Evolutionary conservation across 2,888 invertebrate genomes (phyloP).

Genomic region (Ligdia adustata): DNA sequence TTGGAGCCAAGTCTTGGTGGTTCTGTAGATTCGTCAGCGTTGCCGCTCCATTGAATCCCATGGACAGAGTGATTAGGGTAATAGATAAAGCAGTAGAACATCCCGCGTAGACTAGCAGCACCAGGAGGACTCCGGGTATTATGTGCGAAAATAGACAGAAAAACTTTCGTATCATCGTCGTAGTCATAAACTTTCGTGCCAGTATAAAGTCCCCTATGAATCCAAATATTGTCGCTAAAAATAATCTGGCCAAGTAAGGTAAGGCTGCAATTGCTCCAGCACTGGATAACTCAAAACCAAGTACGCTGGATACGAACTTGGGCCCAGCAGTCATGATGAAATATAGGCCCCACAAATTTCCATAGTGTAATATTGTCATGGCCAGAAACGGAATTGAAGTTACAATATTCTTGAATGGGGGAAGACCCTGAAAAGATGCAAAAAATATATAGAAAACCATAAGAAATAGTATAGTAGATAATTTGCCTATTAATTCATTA

Average conservation of each 20-base stretch:
- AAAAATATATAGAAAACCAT: background rate
- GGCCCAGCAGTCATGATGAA: constrained; percentile 91
- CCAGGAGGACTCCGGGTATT: constrained; percentile 78
- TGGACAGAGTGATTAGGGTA: constrained; percentile 86
- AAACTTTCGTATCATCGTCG: constrained; percentile 83
- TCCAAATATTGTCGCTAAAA: constrained; percentile 89
- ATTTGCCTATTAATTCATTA: too few species aligned
- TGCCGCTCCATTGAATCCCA: constrained; percentile 87
- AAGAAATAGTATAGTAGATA: too few species aligned
- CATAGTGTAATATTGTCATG: constrained; percentile 87
- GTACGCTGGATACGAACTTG: constrained; percentile 88
- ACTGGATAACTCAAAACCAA: constrained; percentile 88
- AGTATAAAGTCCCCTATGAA: constrained; percentile 86
- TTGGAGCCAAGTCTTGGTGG: constrained; percentile 90
- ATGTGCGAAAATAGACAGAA: constrained; percentile 86
- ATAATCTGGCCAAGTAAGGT: constrained; percentile 88
- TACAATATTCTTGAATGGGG: constrained; percentile 86
- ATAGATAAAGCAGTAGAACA: constrained; percentile 86
- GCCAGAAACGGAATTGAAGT: constrained; percentile 88
- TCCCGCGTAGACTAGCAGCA: constrained; percentile 84
- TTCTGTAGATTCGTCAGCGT: constrained; percentile 86
- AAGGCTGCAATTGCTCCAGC: constrained; percentile 88
- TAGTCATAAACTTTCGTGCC: constrained; percentile 66
- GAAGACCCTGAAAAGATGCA: constrained; percentile 82
- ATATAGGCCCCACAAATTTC: constrained; percentile 90